Conservation (phyloP, 2,797 vertebrate genomes). For the Tenualosa thibaudeaui region DNA sequence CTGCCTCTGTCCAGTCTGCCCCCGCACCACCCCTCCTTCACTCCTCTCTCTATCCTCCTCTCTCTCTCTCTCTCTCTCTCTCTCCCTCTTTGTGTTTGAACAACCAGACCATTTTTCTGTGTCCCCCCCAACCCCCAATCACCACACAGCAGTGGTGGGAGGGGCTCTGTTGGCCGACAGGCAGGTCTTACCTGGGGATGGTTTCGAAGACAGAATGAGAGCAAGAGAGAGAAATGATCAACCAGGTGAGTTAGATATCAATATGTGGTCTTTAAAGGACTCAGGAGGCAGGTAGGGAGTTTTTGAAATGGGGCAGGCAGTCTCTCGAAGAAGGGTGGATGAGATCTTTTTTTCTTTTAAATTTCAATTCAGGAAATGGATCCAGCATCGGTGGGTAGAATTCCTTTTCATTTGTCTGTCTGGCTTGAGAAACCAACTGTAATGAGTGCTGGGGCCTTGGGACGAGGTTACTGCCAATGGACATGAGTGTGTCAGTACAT, state of each 20-base stretch:
- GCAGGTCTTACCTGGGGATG: slow-evolving; percentile 54
- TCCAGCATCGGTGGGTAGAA: slow-evolving; percentile 13
- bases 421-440: neutral
- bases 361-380: neutral
- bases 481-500: slow-evolving; percentile 9
- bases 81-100: slow-evolving; percentile 59
- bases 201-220: slow-evolving; percentile 15
- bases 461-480: slow-evolving; percentile 11
- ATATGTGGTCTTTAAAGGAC: slow-evolving; percentile 7
- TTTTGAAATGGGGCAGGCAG: neutral
- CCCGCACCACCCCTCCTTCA: neutral
- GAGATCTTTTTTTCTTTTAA: neutral
- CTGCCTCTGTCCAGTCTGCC: slow-evolving; percentile 42
- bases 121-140: neutral
- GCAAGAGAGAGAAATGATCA: neutral
- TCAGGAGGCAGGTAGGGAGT: neutral
- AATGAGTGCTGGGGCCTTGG: slow-evolving; percentile 15
- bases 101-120: slow-evolving; percentile 57
- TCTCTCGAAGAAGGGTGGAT: neutral
- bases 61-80: neutral
- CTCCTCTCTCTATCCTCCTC: neutral
- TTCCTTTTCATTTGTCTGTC: slow-evolving; percentile 5
- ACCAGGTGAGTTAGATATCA: slow-evolving; percentile 7
- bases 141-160: neutral
- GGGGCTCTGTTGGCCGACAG: slow-evolving; percentile 24